These are phyloP conservation scores for Diphyllodes magnificus DNA, from an alignment of 2,113 vertebrate genomes.

Conservation along the genomic window DNA sequence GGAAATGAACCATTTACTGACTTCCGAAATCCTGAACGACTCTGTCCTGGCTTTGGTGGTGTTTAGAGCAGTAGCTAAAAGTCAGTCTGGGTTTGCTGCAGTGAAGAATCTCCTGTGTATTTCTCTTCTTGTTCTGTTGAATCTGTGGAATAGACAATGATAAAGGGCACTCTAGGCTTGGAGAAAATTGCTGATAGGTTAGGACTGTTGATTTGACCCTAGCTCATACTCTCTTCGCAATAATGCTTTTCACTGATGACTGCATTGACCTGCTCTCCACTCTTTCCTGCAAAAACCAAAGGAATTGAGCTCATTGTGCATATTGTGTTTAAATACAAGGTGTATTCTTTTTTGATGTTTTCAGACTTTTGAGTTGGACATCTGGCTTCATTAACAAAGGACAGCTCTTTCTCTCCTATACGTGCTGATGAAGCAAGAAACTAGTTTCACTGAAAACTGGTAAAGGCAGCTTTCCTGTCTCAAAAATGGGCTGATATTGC, in stretches of 20 bases:
- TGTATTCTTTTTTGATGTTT: not conserved
- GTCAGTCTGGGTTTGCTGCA: not conserved
- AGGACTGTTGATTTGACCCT: not conserved
- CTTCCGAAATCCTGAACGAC: not conserved
- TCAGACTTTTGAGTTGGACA: not conserved
- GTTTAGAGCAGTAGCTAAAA: not conserved
- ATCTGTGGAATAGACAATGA: not conserved
- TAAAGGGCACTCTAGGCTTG: not conserved
- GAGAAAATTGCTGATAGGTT: not conserved
- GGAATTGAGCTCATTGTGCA: not conserved
- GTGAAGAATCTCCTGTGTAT: not conserved
- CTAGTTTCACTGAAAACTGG: not conserved
- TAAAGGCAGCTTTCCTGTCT: not conserved
- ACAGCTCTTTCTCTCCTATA: not conserved
- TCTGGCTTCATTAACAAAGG: not conserved
- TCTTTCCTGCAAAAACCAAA: not conserved
- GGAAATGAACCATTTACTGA: not conserved
- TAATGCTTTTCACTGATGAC: not conserved
- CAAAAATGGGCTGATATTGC: not conserved
- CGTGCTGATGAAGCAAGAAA: not conserved
- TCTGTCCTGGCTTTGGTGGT: not conserved
- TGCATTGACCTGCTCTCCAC: not conserved
- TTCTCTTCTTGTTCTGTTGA: not conserved
- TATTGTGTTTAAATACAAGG: not conserved
- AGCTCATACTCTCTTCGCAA: not conserved